These are phyloP conservation scores for Paguma larvata DNA, from an alignment of 2,797 vertebrate genomes.

Conservation along the genomic window DNA sequence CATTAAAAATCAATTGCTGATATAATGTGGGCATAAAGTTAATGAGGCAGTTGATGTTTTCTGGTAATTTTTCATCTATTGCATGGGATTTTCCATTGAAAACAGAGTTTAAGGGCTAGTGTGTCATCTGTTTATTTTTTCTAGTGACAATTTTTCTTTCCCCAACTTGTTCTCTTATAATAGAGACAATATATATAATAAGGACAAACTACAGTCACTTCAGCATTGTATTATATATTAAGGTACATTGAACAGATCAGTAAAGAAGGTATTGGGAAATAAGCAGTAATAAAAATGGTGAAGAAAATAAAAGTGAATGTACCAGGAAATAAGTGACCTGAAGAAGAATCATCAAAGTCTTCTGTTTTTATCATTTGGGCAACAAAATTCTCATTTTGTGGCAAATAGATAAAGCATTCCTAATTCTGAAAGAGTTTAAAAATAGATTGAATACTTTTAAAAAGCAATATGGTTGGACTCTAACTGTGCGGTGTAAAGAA, in stretches of 20 bases:
- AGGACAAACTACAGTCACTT: not conserved
- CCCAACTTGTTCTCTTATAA: slow-evolving; percentile 27
- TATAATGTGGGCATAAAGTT: slow-evolving; percentile 65
- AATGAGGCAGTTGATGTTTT: slow-evolving; percentile 68
- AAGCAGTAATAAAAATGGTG: slow-evolving; percentile 1
- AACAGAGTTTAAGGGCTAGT: not conserved
- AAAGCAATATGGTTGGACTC: slow-evolving; percentile 51
- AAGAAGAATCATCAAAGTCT: slow-evolving; percentile 46
- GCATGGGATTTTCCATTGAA: slow-evolving; percentile 55
- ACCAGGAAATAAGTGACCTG: slow-evolving; percentile 62
- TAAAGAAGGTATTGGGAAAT: not conserved
- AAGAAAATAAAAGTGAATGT: slow-evolving; percentile 44
- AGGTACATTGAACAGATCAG: slow-evolving; percentile 23
- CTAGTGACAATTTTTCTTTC: slow-evolving; percentile 50
- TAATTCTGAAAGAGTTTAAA: slow-evolving; percentile 70
- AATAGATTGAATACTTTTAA: slow-evolving; percentile 48
- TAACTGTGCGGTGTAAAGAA: slow-evolving; percentile 70
- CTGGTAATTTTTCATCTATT: slow-evolving; percentile 59
- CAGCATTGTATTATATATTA: slow-evolving; percentile 6
- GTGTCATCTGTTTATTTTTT: slow-evolving; percentile 44
- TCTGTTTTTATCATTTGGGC: slow-evolving; percentile 49
- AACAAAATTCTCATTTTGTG: slow-evolving; percentile 50
- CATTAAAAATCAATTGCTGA: slow-evolving; percentile 72
- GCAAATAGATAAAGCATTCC: slow-evolving; percentile 69
- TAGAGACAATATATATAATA: not conserved